Conservation (phyloP, 2,888 invertebrate genomes). For the Acheta domesticus region DNA sequence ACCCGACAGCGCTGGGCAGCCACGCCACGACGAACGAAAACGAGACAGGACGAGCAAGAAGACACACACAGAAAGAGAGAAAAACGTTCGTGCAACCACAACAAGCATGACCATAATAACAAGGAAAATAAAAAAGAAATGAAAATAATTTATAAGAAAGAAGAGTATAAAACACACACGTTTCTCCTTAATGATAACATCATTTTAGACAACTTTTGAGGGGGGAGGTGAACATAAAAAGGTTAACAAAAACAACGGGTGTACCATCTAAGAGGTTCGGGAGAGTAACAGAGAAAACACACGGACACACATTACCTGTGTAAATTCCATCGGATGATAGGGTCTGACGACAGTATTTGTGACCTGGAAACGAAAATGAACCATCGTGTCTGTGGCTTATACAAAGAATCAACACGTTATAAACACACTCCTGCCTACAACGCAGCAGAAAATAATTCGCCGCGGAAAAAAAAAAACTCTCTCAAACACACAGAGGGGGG, state of each 20-base stretch:
- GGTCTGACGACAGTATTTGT: background rate
- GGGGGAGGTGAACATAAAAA: no score
- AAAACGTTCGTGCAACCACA: background rate
- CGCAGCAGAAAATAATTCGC: no score
- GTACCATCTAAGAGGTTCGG: background rate
- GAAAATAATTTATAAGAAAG: background rate
- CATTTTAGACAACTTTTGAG: no score
- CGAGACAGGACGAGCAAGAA: no score
- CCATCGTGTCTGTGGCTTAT: background rate
- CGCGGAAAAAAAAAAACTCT: no score
- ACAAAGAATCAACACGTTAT: constrained; percentile 4
- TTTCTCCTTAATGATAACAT: background rate
- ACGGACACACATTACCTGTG: background rate
- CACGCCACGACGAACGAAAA: no score
- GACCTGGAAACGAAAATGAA: background rate
- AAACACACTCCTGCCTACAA: background rate
- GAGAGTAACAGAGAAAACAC: background rate
- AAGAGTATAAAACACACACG: background rate
- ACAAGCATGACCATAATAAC: background rate
- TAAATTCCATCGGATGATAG: background rate
- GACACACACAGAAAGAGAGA: no score
- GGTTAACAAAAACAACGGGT: background rate
- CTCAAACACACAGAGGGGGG: no score
- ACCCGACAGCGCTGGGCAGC: no score
- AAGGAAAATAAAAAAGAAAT: background rate